phyloP scores from a whole-genome alignment of 2,888 invertebrate genomes.

The Drosophila anomelani region DNA sequence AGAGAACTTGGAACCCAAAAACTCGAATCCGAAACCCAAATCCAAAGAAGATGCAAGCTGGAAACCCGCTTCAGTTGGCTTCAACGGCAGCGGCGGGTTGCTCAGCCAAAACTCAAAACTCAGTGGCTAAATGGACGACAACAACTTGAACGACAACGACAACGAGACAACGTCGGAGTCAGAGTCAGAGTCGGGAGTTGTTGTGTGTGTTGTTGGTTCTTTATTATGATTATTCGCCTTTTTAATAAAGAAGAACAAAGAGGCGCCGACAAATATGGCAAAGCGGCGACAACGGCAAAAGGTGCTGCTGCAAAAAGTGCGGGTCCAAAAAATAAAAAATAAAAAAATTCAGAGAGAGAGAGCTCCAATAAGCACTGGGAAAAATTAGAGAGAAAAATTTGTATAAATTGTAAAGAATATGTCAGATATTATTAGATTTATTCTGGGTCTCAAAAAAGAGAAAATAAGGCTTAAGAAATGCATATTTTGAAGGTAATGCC shows the following conservation, averaged over 20 bases:
- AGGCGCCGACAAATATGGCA: conserved; percentile 81
- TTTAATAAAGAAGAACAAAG: conserved; percentile 80
- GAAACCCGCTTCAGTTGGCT: conserved; percentile 12
- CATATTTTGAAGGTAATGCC: too few species aligned
- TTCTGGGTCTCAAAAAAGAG: too few species aligned
- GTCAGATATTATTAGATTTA: too few species aligned
- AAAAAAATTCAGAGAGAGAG: not conserved
- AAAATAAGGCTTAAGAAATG: too few species aligned
- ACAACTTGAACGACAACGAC: conserved; percentile 57
- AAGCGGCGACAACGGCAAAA: conserved; percentile 56
- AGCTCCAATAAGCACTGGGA: not conserved
- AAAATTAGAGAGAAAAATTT: not conserved
- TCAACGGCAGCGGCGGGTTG: conserved; percentile 44
- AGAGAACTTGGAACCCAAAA: conserved; percentile 11
- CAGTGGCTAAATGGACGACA: conserved; percentile 81
- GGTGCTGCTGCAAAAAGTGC: conserved; percentile 22
- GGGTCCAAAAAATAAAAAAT: conserved; percentile 17
- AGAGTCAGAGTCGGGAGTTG: conserved; percentile 45
- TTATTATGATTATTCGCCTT: conserved; percentile 80
- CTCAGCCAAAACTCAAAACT: conserved; percentile 82
- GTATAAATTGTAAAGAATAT: too few species aligned
- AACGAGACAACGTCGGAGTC: conserved; percentile 22
- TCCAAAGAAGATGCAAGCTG: conserved; percentile 63
- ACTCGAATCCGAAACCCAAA: conserved; percentile 41
- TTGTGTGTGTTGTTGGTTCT: conserved; percentile 62